Base-by-base conservation (phyloP, 2,113 vertebrate species). In the Rhea pennata region DNA sequence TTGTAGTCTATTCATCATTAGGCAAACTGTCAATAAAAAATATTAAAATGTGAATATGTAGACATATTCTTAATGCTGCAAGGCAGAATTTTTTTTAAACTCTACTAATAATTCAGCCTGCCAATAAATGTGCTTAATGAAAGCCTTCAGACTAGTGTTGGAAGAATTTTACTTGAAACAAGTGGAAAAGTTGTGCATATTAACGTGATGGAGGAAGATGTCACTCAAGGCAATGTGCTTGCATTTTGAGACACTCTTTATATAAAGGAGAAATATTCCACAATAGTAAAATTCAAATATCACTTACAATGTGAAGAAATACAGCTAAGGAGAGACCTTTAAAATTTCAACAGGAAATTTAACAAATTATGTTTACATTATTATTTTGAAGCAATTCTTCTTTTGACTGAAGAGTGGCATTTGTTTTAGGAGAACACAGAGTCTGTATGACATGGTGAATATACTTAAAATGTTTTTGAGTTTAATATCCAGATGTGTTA, bases 141-240 rank as follows among this genome's bases (percentile, higher is more conserved):
- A 96, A 92, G 67, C 80, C 74, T 96, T 96, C 86, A 96, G 92
- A 77, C 62, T 53, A 42, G 59, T 13, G 31, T 50, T 93, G 91
- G 77, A 95, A 93, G 66, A 66, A 64, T 79, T 88, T 90, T 89
- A 12, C 86, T 82, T 72, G n/a, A 90, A 50, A 88, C 50, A 71
- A 95, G 75, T 92, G 91, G 94, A 96, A 97, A 95, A 95, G 79
- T 76, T 91, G 24, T 91, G 69, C 87, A 33, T 92, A 66, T 93
- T 92, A 90, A 88, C 36, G 10, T 86, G 23, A 36, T 69, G 62
- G 14, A 46, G n/a, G 15, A 14, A n/a, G 54, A 54, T 96, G n/a
- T 96, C 84, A 91, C 36, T 86, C 61, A 62, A 94, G 92, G 95
- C 84, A 91, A 90, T 44, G 17, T 42, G 11, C 59, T 83, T 90